These are phyloP conservation scores for Apotomis capreana DNA, from an alignment of 2,888 invertebrate species.

Conservation along the genomic window DNA sequence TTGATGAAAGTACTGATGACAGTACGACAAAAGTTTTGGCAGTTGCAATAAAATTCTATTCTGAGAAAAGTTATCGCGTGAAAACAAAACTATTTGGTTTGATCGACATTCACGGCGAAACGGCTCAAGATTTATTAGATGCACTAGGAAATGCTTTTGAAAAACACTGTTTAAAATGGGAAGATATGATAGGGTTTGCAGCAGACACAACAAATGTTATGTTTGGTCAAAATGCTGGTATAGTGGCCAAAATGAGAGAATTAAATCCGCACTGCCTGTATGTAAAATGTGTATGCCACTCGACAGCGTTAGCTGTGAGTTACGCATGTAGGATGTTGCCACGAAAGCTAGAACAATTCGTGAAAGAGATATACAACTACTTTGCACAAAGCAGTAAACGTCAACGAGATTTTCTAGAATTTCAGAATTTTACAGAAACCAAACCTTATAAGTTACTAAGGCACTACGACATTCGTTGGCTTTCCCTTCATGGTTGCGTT, in stretches of 20 bases:
- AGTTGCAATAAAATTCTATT: slow-evolving; percentile 21
- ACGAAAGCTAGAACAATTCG: slow-evolving; percentile 16
- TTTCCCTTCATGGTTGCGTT: slow-evolving; percentile 13
- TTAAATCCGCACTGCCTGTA: slow-evolving; percentile 17
- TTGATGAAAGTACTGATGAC: slow-evolving; percentile 15
- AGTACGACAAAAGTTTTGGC: slow-evolving; percentile 12
- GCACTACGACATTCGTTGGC: slow-evolving; percentile 17
- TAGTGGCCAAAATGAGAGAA: slow-evolving; percentile 22
- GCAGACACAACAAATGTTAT: slow-evolving; percentile 22
- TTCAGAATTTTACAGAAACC: slow-evolving; percentile 20
- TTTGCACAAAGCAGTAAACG: slow-evolving; percentile 9
- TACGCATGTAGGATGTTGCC: slow-evolving; percentile 11
- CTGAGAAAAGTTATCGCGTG: slow-evolving; percentile 4
- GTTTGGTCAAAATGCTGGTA: slow-evolving; percentile 18
- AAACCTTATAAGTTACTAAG: slow-evolving; percentile 17
- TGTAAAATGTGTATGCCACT: slow-evolving; percentile 18
- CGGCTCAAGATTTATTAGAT: slow-evolving; percentile 21
- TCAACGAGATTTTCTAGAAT: slow-evolving; percentile 14
- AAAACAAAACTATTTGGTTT: slow-evolving; percentile 17
- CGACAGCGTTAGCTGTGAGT: slow-evolving; percentile 14
- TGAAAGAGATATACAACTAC: slow-evolving; percentile 18
- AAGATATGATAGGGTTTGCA: slow-evolving; percentile 15
- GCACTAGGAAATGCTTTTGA: slow-evolving; percentile 9
- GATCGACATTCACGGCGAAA: slow-evolving; percentile 20
- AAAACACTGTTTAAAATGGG: slow-evolving; percentile 11